Percentiles rank a stretch among this genome's conserved stretches.
Evolutionary conservation across 2,113 vertebrate species (phyloP).

Genomic region (Indri indri): DNA sequence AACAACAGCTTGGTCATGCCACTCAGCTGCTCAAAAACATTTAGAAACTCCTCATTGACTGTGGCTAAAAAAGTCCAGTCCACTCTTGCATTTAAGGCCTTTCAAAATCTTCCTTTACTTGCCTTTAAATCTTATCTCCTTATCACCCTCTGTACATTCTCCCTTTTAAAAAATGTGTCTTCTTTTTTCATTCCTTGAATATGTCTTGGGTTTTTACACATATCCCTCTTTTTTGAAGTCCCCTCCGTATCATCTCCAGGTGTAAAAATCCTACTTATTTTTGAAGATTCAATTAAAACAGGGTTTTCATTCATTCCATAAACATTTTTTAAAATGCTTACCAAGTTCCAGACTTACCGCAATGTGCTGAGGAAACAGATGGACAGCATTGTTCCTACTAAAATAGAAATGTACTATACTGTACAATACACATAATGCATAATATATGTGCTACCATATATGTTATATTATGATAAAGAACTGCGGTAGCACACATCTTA

Average conservation of each 20-base stretch:
- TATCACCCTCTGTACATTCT: neutral
- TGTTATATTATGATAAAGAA: neutral
- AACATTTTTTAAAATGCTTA: neutral
- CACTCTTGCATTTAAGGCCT: neutral
- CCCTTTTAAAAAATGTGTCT: neutral
- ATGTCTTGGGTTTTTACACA: neutral
- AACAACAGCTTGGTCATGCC: neutral
- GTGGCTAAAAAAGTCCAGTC: neutral
- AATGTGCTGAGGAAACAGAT: neutral
- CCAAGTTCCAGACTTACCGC: neutral
- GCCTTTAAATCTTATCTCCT: neutral
- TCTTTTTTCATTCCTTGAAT: neutral
- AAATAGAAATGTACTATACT: neutral
- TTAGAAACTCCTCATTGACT: neutral
- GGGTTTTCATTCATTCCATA: neutral
- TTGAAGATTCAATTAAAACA: constrained; percentile 29
- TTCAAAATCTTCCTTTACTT: neutral
- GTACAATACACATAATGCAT: neutral
- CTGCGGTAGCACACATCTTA: neutral
- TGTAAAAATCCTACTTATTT: neutral
- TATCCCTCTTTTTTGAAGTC: neutral
- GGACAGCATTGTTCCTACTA: neutral
- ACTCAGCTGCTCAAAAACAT: neutral
- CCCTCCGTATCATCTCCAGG: neutral
- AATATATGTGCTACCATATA: neutral